Evolutionary conservation across 2,888 invertebrate genomes (phyloP).

Genomic region (Cabera pusaria): DNA sequence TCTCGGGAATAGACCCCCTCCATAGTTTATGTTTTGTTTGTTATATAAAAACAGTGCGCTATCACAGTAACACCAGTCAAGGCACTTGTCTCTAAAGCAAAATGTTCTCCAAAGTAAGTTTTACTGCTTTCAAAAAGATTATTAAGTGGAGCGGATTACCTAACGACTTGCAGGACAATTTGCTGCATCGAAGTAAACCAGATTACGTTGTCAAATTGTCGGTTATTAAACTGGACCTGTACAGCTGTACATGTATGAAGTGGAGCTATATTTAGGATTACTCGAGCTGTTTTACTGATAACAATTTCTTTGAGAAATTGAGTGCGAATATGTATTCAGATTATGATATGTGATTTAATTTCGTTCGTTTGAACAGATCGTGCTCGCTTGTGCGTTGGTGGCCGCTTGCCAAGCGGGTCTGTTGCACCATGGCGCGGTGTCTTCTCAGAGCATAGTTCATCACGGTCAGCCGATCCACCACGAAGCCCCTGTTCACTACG

Average conservation of each 20-base stretch:
- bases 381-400: conserved; percentile 60
- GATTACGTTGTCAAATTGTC: conserved; percentile 39
- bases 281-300: not conserved
- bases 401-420: conserved; percentile 68
- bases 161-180: conserved; percentile 45
- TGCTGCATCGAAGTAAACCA: conserved; percentile 34
- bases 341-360: not conserved
- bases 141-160: conserved; percentile 41
- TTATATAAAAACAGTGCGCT: conserved; percentile 79
- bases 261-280: conserved; percentile 13
- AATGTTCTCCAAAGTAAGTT: conserved; percentile 80
- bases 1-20: conserved; percentile 75
- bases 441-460: conserved; percentile 74
- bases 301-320: not conserved
- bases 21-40: conserved; percentile 73
- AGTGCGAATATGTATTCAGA: not conserved
- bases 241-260: conserved; percentile 15
- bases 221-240: conserved; percentile 25
- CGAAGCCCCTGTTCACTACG: conserved; percentile 61
- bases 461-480: conserved; percentile 66
- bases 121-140: conserved; percentile 40
- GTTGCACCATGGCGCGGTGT: conserved; percentile 71
- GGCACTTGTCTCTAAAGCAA: conserved; percentile 71
- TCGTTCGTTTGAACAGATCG: conserved; percentile 46
- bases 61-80: conserved; percentile 72